Evolutionary conservation across 2,113 vertebrate genomes (phyloP), one percentile per base, ranked within the genome.

Genomic region (Bothrops jararaca): DNA sequence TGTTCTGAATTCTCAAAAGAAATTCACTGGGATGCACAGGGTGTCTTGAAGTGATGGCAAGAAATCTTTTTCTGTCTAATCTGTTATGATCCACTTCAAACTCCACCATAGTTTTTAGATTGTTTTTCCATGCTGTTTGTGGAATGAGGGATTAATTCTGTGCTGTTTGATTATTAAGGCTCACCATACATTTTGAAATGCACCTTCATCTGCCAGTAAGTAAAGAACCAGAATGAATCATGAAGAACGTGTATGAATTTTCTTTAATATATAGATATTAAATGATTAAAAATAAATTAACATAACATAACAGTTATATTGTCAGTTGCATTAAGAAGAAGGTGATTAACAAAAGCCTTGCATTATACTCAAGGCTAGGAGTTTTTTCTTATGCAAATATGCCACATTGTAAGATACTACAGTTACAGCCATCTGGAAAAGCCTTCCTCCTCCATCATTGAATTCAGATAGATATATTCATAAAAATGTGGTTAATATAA

Each of bases 311-410:
- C 48, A 29, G 29, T 94, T 0, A 91, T 93, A 92, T 94, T 94
- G 93, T 94, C 92, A 86, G 48, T 85, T 24, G n/a, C 1, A 22
- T 34, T 92, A 95, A 95, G 91, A 10, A 69, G 58, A 93, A 87
- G 92, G 89, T 90, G 57, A 86, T 95, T 94, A 80, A 57, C 50
- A n/a, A 91, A 95, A 7, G 50, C 88, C 53, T 85, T 95, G 56
- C 92, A 94, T 88, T 48, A 60, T 88, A 74, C 94, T 57, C 18
- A 91, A 90, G 53, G 90, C 86, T 86, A 93, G 87, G 1, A 4
- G 74, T 34, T 57, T 95, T 8, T 23, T 69, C 94, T 69, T 52
- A 2, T 3, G 29, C 29, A 0, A 85, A 91, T 93, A 92, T 91
- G 29, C 80, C 26, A 86, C 52, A 15, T 15, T 95, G 11, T 74